Evolutionary conservation across 1,140 invertebrate genomes (phyloP).

Genomic region (Whitmania pigra): DNA sequence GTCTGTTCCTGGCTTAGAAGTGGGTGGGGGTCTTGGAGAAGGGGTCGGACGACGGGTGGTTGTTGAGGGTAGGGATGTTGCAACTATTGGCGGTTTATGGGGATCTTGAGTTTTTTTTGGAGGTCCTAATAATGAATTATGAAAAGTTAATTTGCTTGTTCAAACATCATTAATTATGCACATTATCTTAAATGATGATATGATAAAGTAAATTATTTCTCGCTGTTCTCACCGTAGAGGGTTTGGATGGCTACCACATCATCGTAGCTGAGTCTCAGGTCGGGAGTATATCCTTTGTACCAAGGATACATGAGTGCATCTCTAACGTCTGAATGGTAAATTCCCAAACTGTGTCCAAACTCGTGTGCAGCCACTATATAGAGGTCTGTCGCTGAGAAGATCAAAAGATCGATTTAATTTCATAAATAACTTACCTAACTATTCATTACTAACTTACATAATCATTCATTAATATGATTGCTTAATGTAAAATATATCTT

Average conservation of each 20-base stretch:
- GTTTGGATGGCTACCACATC: constrained; percentile 65
- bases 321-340: constrained; percentile 72
- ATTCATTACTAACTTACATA: no score
- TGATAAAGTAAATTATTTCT: no score
- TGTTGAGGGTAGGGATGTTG: not conserved
- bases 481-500: not conserved
- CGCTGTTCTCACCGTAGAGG: constrained; percentile 41
- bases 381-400: constrained; percentile 47
- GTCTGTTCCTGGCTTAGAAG: not conserved
- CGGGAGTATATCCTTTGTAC: constrained; percentile 71
- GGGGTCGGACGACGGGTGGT: not conserved
- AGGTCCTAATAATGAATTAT: no score
- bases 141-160: no score
- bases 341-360: constrained; percentile 79
- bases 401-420: no score
- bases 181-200: no score
- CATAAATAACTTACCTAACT: no score
- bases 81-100: no score
- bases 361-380: constrained; percentile 85
- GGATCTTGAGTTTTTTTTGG: no score
- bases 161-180: no score
- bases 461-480: no score
- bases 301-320: constrained; percentile 85
- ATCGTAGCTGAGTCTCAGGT: constrained; percentile 71
- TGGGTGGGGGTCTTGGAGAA: not conserved